Percentiles rank a stretch among this genome's conserved stretches.
Conservation (phyloP, 2,113 vertebrate genomes). For the Mionectes macconnelli region DNA sequence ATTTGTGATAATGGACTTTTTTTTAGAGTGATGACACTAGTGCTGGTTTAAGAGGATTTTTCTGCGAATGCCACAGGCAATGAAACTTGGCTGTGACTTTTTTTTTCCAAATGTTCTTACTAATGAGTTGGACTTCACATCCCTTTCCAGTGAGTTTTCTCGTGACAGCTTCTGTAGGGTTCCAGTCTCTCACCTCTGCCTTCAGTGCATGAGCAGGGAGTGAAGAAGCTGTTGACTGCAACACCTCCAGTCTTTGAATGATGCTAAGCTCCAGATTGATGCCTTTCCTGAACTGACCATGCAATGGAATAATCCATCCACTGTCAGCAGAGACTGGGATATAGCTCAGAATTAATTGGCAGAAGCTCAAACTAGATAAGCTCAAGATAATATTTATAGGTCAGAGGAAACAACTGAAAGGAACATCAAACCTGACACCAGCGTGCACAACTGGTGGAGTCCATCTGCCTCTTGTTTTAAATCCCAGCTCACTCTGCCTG, state of each 20-base stretch:
- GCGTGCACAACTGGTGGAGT: background rate
- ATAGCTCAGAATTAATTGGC: conserved; percentile 10
- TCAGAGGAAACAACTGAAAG: conserved; percentile 40
- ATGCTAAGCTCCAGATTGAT: background rate
- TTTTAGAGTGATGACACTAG: background rate
- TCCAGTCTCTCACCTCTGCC: background rate
- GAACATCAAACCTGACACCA: background rate
- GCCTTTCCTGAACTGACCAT: background rate
- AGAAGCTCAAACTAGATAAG: conserved; percentile 40
- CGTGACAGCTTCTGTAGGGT: background rate
- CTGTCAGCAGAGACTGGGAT: background rate
- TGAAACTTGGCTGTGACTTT: background rate
- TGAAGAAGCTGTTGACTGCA: background rate
- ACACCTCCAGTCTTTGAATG: background rate
- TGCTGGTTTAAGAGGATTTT: background rate
- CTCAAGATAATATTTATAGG: conserved; percentile 26
- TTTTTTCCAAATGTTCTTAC: background rate
- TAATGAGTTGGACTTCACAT: background rate
- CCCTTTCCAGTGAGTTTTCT: background rate
- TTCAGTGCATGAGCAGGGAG: accelerated
- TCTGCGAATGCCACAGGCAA: background rate
- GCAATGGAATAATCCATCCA: background rate
- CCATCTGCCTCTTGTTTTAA: background rate
- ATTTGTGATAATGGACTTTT: conserved; percentile 4
- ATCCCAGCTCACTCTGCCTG: background rate